Base-by-base conservation (phyloP, 2,888 invertebrate species). In the Drosophila cracens region DNA sequence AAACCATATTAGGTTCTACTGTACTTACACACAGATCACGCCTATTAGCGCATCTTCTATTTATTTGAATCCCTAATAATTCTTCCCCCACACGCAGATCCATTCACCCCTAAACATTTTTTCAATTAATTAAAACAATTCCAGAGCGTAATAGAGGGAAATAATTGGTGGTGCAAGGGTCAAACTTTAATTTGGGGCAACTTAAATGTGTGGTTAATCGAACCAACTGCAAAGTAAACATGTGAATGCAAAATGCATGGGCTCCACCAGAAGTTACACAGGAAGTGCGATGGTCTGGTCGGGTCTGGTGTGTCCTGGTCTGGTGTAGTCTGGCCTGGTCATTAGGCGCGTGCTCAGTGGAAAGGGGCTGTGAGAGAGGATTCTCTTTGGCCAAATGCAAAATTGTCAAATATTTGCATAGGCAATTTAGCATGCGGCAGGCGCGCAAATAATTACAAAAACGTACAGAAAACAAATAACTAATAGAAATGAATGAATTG, bases 371-470 rank as follows among this genome's bases (percentile, higher is more conserved):
- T 25, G 40, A 25, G 38, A 27, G 21, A 11, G 52, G 38, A 48
- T 66, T 46, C 76, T 65, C 83, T 86, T 83, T 86, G 74, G 74
- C 68, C 72, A 87, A 87, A 82, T 81, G 81, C 75, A 90, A 87
- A 88, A 83, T 83, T 85, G 82, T 84, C 91, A 91, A 91, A 91
- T 91, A 91, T 91, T 91, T 90, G 74, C 90, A 67, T 76, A 89
- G 86, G 90, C 90, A 91, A 91, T 91, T 91, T 89, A 84, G 90
- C 90, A 81, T 87, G 79, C 83, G 85, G 81, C 82, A 75, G 74
- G 76, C 83, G 82, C 74, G 86, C 89, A 89, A 90, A 89, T 89
- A 90, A 88, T 89, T 88, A 81, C 89, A 86, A 87, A 88, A 87
- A 83, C 76, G 83, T 75, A 82, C 79, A 69, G 81, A 89, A 83